Evolutionary conservation across 2,797 vertebrate species (phyloP), one percentile per base, ranked within the genome.

Genomic region (Sebastes alutus): DNA sequence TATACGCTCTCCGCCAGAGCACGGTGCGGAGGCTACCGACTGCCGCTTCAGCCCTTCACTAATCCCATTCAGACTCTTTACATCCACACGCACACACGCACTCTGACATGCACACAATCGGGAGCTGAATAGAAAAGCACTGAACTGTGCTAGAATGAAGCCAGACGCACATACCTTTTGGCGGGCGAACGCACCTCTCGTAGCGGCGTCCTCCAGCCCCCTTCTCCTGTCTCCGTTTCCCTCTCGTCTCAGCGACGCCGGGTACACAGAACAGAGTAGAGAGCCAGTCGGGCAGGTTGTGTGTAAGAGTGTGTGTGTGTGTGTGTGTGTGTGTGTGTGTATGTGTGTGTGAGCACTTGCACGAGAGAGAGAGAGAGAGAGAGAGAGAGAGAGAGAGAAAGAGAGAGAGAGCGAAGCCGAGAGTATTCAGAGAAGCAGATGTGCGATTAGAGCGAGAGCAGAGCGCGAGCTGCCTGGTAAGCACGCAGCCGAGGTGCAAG

Each of bases 1-100:
- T 77, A 46, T 66, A 54, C 81, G 29, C 82, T 77, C 81, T 93
- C 94, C 94, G 92, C 93, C 95, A 93, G 78, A 88, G 90, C 81
- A 10, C 94, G 87, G 95, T 94, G 89, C 94, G 87, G 93, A 95
- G 96, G 81, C 88, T 83, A 76, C 83, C 59, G 78, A 86, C 87
- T 80, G 87, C 87, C 58, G 81, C 81, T 90, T 49, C 83, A 84
- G 75, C 88, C 85, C 79, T 94, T 96, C 95, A 93, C 94, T 97
- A 96, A 96, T 94, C 93, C 96, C 96, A 97, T 97, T 97, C 96
- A 96, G 94, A 95, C 95, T 81, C 86, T 90, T 87, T 84, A 71
- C 85, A 82, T 77, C 71, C 73, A 58, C 60, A 33, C 78, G 60
- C 75, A 72, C 78, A 52, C 49, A 54, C 61, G 29, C 78, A 55